Percentiles rank a stretch among this genome's conserved stretches.
These are phyloP conservation scores for Nipponacmea schrenckii DNA, from an alignment of 2,888 invertebrate species.

Conservation along the genomic window DNA sequence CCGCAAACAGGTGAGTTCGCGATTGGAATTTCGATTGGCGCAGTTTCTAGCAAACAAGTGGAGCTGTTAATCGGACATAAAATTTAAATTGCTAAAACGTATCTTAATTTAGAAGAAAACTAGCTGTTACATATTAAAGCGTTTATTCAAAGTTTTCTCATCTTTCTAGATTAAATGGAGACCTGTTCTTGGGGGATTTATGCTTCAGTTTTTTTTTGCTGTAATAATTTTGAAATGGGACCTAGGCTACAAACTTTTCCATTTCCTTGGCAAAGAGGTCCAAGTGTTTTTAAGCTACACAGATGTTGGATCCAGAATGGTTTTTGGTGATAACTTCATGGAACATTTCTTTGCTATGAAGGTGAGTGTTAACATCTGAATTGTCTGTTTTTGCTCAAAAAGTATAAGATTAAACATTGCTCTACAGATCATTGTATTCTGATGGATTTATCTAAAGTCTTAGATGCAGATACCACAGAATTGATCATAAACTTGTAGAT, in stretches of 20 bases:
- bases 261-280: conserved; percentile 77
- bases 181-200: conserved; percentile 81
- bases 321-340: conserved; percentile 75
- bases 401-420: too few relatives aligned
- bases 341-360: conserved; percentile 84
- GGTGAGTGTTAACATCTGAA: conserved; percentile 71
- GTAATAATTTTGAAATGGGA: conserved; percentile 87
- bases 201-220: conserved; percentile 86
- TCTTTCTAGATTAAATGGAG: conserved; percentile 73
- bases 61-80: too few relatives aligned
- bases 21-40: neutral
- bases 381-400: neutral
- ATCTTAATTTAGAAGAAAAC: too few relatives aligned
- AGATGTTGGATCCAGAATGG: conserved; percentile 83
- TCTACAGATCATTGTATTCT: too few relatives aligned
- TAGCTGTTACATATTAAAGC: neutral
- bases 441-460: too few relatives aligned
- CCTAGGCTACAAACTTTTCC: conserved; percentile 78
- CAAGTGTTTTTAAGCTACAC: conserved; percentile 84
- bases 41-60: too few relatives aligned
- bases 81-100: too few relatives aligned
- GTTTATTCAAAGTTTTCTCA: neutral
- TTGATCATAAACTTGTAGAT: too few relatives aligned
- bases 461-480: too few relatives aligned
- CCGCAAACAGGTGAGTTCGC: conserved; percentile 44